These are phyloP conservation scores for Hedychridium roseum DNA, from an alignment of 2,888 invertebrate species.

Conservation along the genomic window DNA sequence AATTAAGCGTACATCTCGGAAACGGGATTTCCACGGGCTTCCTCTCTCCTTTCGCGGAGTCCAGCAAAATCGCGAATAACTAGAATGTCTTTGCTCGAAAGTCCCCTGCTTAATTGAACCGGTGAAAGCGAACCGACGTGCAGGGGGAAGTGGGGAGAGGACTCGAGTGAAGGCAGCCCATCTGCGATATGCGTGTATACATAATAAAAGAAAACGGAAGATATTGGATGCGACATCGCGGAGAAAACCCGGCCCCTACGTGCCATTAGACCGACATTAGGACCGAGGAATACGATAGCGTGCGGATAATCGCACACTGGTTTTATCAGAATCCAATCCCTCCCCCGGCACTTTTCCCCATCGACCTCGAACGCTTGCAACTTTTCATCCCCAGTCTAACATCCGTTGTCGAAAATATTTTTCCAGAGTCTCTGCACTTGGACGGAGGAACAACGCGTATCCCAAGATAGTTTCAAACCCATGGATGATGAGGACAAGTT, in stretches of 20 bases:
- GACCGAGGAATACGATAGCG: neutral
- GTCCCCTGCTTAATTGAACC: constrained; percentile 37
- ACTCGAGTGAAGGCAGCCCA: constrained; percentile 36
- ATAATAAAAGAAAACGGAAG: constrained; percentile 40
- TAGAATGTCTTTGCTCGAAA: constrained; percentile 37
- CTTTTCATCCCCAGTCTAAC: too few relatives aligned
- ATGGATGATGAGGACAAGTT: too few relatives aligned
- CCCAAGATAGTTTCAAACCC: too few relatives aligned
- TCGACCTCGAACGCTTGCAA: too few relatives aligned
- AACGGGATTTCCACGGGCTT: neutral
- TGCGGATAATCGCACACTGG: too few relatives aligned
- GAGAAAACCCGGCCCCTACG: constrained; percentile 26
- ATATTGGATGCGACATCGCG: constrained; percentile 24
- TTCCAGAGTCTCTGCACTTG: too few relatives aligned
- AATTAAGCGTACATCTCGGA: constrained; percentile 7
- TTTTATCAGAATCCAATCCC: too few relatives aligned
- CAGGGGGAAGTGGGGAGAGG: too few relatives aligned
- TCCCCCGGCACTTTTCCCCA: too few relatives aligned
- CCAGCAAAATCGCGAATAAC: constrained; percentile 20
- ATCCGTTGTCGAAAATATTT: too few relatives aligned
- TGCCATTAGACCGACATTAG: constrained; percentile 1
- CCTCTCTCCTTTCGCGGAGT: neutral
- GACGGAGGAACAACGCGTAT: too few relatives aligned
- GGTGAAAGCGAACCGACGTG: constrained; percentile 40
- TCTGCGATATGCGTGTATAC: constrained; percentile 31